Evolutionary conservation across 2,797 vertebrate genomes (phyloP), one percentile per base, ranked within the genome.

Genomic region (Crypturellus tataupa): DNA sequence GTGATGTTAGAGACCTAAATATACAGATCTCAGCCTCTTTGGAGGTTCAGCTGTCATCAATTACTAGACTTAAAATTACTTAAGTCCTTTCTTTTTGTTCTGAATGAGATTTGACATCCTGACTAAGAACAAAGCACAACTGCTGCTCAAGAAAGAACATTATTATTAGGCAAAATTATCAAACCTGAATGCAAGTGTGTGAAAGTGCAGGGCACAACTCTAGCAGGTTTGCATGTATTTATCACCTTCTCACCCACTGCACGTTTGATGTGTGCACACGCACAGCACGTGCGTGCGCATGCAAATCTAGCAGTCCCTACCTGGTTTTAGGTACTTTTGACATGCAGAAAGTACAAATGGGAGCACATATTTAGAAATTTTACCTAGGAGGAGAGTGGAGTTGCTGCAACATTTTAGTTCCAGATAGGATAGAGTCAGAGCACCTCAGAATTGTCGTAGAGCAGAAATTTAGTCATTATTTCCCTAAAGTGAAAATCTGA

Each of bases 11-110:
- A 35, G 33, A 86, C 40, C 49, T 84, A 78, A 49, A 84, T 18
- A 40, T 25, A 9, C 2, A 78, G 72, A 27, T 62, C 24, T 62
- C 49, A 19, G 72, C 20, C 35, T 67, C 35, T 89, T 24, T n/a
- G n/a, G 47, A 85, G 35, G 69, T 51, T 79, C 85, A 37, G 44
- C 37, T 80, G 51, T 42, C 58, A 33, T 33, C 59, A 65, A 62
- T 70, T 64, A 67, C 59, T 77, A 65, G 86, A 67, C 18, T 35
- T 78, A n/a, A 89, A 94, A 84, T 75, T 31, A 24, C 19, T 89
- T 4, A 42, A 19, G 25, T 59, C 0, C 1, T 24, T 63, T 55
- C 69, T 67, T n/a, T 7, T 13, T 68, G 55, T 9, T 73, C 55
- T 84, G 35, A 62, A 51, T 72, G 53, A 90, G 55, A 78, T 63